Percentiles rank a stretch among this genome's conserved stretches.
phyloP scores from a whole-genome alignment of 2,797 vertebrate species.

The Syngnathus acus region DNA sequence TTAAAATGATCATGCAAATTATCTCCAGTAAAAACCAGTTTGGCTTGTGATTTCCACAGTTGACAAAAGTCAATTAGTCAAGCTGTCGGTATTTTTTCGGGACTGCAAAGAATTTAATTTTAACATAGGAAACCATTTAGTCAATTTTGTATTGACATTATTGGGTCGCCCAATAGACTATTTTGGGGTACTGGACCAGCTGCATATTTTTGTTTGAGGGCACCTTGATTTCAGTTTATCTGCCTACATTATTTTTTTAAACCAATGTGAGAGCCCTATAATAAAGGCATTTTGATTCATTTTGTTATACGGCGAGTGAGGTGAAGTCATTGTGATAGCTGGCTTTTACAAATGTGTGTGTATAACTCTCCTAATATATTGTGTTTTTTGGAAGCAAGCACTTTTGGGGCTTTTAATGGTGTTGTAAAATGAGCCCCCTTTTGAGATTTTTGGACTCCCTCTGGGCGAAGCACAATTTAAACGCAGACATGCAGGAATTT shows the following conservation, averaged over 20 bases:
- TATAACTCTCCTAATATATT: conserved; percentile 5
- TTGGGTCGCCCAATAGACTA: no score
- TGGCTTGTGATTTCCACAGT: neutral
- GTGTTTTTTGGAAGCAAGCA: conserved; percentile 18
- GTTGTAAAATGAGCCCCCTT: conserved; percentile 32
- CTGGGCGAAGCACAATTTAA: neutral
- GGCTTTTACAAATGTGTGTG: conserved; percentile 22
- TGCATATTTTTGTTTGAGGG: neutral
- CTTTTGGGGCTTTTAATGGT: conserved; percentile 23
- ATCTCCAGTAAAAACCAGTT: neutral
- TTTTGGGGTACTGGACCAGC: no score
- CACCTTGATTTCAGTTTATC: conserved; percentile 1
- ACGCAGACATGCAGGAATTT: neutral
- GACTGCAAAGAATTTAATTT: neutral
- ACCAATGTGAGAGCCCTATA: conserved; percentile 17
- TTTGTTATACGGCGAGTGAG: conserved; percentile 7
- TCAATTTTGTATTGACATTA: no score
- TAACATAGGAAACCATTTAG: no score
- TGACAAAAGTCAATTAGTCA: neutral
- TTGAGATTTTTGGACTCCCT: conserved; percentile 50
- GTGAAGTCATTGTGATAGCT: conserved; percentile 12
- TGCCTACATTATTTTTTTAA: conserved; percentile 26
- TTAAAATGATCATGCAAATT: neutral
- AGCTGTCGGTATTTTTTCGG: neutral
- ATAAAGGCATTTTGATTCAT: conserved; percentile 2